Evolutionary conservation across 2,797 vertebrate species (phyloP).

Genomic region (Rhabdophis nuchalis): DNA sequence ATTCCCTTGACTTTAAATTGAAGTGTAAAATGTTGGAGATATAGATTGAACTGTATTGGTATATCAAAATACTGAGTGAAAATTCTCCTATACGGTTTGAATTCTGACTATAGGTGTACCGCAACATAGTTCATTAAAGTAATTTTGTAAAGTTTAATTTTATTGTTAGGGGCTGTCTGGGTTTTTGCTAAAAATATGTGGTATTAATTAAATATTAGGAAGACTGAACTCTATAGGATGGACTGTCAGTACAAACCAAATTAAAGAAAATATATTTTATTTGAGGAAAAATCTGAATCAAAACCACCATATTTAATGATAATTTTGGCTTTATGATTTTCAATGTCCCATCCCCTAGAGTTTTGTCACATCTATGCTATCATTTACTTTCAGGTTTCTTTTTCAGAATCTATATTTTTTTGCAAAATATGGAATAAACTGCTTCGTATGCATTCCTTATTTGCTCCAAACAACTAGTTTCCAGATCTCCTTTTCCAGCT

Average conservation of each 20-base stretch:
- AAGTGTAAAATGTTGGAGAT: not conserved
- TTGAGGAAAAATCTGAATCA: not conserved
- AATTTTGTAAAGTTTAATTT: not conserved
- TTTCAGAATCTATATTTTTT: not conserved
- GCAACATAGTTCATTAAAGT: not conserved
- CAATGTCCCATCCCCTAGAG: not conserved
- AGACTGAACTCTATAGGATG: not conserved
- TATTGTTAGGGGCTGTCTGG: not conserved
- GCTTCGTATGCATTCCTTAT: not conserved
- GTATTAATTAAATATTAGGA: not conserved
- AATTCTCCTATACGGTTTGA: not conserved
- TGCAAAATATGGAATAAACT: not conserved
- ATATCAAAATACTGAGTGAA: not conserved
- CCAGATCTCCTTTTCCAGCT: not conserved
- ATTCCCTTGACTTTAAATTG: conserved; percentile 23
- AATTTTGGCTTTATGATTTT: not conserved
- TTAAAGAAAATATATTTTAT: not conserved
- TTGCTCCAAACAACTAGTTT: not conserved
- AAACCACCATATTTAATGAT: not conserved
- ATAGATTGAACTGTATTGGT: not conserved
- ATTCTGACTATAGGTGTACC: not conserved
- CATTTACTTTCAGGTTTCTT: not conserved
- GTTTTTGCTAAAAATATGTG: not conserved
- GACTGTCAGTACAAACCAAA: not conserved
- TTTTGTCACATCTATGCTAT: not conserved